These are phyloP conservation scores for Drymonia ruficornis DNA, from an alignment of 2,888 invertebrate species.

Conservation along the genomic window DNA sequence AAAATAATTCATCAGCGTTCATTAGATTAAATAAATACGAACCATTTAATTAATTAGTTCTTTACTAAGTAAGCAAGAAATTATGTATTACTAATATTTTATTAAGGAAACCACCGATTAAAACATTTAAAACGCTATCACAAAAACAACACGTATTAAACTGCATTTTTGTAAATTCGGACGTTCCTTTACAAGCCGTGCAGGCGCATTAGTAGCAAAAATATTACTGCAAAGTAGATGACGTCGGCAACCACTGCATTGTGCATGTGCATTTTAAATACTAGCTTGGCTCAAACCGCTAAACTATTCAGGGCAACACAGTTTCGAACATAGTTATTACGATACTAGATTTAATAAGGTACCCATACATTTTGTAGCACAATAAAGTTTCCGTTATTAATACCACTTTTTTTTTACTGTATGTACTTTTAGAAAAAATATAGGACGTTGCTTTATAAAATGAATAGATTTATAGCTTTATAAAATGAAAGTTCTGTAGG, in stretches of 20 bases:
- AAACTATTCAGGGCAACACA: constrained; percentile 68
- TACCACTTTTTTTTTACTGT: no score
- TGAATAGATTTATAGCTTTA: no score
- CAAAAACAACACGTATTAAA: constrained; percentile 59
- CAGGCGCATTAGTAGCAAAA: constrained; percentile 80
- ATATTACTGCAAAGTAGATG: constrained; percentile 82
- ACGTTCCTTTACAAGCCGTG: constrained; percentile 69
- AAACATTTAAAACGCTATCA: constrained; percentile 53
- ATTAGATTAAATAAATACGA: constrained; percentile 20
- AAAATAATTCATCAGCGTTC: not conserved
- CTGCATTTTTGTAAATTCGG: constrained; percentile 76
- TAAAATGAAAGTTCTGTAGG: no score
- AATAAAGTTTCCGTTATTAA: constrained; percentile 3
- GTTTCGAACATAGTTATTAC: constrained; percentile 33
- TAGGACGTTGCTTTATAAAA: no score
- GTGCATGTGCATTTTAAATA: constrained; percentile 81
- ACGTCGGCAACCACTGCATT: constrained; percentile 81
- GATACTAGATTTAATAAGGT: constrained; percentile 17
- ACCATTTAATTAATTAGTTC: constrained; percentile 47
- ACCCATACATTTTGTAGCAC: constrained; percentile 15
- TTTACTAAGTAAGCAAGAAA: constrained; percentile 37
- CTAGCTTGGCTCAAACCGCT: constrained; percentile 70
- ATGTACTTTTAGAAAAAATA: no score
- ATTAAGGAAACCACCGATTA: constrained; percentile 39
- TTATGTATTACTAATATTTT: constrained; percentile 18